Conservation (phyloP, 2,888 invertebrate species). For the Melanotus villosus region DNA sequence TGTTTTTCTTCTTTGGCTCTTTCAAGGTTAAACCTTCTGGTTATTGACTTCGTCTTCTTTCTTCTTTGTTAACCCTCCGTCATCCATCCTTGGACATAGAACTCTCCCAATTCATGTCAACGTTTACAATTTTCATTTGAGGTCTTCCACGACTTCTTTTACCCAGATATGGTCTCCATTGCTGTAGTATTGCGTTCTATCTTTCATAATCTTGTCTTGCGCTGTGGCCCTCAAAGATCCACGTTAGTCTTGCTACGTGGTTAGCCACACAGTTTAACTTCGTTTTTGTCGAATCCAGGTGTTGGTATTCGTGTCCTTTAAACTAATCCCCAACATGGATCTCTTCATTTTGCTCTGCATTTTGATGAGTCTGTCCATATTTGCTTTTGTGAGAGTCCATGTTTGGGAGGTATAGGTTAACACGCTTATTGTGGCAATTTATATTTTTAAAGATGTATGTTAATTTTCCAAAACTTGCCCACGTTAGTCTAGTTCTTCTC, state of each 20-base stretch:
- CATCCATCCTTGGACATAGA: background rate
- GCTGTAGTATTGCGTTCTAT: background rate
- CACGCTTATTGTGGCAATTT: too few relatives aligned
- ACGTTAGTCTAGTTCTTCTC: too few relatives aligned
- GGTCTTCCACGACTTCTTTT: background rate
- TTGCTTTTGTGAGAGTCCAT: background rate
- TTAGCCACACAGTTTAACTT: background rate
- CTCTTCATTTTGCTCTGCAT: background rate
- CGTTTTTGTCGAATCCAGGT: background rate
- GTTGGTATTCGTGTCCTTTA: background rate
- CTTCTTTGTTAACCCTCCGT: background rate
- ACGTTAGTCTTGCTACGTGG: too few relatives aligned
- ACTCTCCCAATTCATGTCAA: background rate
- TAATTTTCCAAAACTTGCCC: too few relatives aligned
- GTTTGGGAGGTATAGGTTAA: background rate
- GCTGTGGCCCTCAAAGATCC: too few relatives aligned
- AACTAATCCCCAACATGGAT: background rate
- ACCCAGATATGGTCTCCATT: background rate
- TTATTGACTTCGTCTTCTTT: too few relatives aligned
- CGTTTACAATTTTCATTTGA: background rate
- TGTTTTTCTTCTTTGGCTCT: too few relatives aligned
- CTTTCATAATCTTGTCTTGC: background rate
- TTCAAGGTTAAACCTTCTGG: too few relatives aligned
- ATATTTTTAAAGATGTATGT: too few relatives aligned
- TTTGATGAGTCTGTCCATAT: background rate